Percentiles rank a stretch among this genome's conserved stretches.
Evolutionary conservation across 2,113 vertebrate species (phyloP).

Genomic region (Hirundichthys speculiger): DNA sequence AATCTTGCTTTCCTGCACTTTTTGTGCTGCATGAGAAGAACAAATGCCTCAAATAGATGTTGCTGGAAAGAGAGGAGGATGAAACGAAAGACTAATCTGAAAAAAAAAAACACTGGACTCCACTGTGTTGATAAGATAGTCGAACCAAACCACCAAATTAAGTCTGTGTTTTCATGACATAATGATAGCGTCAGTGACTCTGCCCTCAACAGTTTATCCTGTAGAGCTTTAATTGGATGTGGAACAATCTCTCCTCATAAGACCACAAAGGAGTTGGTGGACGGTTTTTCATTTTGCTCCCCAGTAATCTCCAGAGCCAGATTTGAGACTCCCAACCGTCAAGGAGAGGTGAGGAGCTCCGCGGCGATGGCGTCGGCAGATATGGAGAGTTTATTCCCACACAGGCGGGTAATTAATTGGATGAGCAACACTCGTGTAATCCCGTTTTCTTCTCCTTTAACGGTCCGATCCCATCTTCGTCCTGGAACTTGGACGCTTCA

Average conservation of each 20-base stretch:
- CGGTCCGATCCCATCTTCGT: conserved; percentile 43
- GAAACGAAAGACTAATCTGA: neutral
- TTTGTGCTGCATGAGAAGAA: conserved; percentile 16
- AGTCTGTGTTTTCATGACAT: conserved; percentile 19
- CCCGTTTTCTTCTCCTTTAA: conserved; percentile 61
- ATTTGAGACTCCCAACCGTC: conserved; percentile 22
- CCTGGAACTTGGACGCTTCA: conserved; percentile 48
- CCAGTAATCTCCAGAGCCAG: conserved; percentile 25
- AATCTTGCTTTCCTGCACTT: conserved; percentile 30
- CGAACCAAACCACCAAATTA: conserved; percentile 40
- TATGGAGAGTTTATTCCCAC: conserved; percentile 62
- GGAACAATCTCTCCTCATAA: conserved; percentile 43
- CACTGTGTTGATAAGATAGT: conserved; percentile 1
- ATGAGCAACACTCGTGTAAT: conserved; percentile 56
- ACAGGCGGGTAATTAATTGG: conserved; percentile 73
- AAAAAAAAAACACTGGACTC: neutral
- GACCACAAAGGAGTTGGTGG: conserved; percentile 5
- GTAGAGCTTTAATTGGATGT: conserved; percentile 60
- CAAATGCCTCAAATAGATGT: conserved; percentile 41
- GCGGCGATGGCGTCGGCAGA: conserved; percentile 35
- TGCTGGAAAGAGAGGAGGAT: conserved; percentile 15
- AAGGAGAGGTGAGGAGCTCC: conserved; percentile 31
- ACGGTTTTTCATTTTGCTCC: conserved; percentile 12
- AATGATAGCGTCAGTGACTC: conserved; percentile 16
- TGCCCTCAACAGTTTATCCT: conserved; percentile 28